Percentiles rank a stretch among this genome's conserved stretches.
These are phyloP conservation scores for Wasmannia auropunctata DNA, from an alignment of 1,140 invertebrate genomes.

Conservation along the genomic window DNA sequence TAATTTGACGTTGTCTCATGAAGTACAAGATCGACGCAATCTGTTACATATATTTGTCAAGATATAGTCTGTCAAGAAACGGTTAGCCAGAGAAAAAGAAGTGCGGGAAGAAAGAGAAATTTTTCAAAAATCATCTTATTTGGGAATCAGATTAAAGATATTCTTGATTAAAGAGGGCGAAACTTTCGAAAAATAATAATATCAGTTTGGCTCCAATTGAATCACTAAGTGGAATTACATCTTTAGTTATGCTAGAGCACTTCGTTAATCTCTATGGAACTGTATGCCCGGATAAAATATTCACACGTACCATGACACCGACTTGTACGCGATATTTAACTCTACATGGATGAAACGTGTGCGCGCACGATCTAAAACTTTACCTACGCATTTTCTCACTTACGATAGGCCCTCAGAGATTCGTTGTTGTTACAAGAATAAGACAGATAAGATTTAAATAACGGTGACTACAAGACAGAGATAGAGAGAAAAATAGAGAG, in stretches of 20 bases:
- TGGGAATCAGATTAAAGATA: not conserved
- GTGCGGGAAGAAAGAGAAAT: not conserved
- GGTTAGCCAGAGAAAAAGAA: not conserved
- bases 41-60: not conserved
- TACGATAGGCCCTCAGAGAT: conserved; percentile 64
- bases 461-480: conserved; percentile 27
- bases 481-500: conserved; percentile 18
- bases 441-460: conserved; percentile 61
- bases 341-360: conserved; percentile 28
- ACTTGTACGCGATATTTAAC: conserved; percentile 33
- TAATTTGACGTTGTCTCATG: not conserved
- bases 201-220: not conserved
- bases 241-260: not conserved
- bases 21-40: conserved; percentile 11
- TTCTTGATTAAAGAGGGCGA: not conserved
- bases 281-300: conserved; percentile 17
- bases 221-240: not conserved
- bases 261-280: conserved; percentile 10
- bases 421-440: conserved; percentile 72
- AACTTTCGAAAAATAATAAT: conserved; percentile 14
- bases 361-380: conserved; percentile 5
- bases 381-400: conserved; percentile 7
- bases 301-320: not conserved
- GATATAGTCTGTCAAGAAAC: not conserved
- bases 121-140: not conserved